Percentiles rank a stretch among this genome's conserved stretches.
These are phyloP conservation scores for Poeciliopsis retropinna DNA, from an alignment of 2,113 vertebrate genomes.

Conservation along the genomic window DNA sequence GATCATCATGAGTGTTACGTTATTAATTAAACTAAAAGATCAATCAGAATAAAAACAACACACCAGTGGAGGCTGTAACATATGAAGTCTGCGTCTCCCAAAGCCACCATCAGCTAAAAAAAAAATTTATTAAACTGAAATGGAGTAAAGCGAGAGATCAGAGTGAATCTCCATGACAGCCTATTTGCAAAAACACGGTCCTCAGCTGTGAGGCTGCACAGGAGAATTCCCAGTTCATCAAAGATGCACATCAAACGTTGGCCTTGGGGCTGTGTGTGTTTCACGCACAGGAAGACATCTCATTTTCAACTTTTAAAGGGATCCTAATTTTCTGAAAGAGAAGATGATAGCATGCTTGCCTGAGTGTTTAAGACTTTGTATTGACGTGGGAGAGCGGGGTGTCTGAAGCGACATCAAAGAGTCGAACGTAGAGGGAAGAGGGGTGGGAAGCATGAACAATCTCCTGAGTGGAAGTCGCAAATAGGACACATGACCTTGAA, in stretches of 20 bases:
- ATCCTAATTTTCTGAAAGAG: constrained; percentile 54
- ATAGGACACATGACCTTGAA: constrained; percentile 46
- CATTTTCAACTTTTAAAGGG: constrained; percentile 61
- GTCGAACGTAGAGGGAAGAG: constrained; percentile 11
- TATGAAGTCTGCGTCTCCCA: constrained; percentile 23
- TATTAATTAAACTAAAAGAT: constrained; percentile 6
- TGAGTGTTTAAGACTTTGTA: constrained; percentile 42
- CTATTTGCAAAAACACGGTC: constrained; percentile 64
- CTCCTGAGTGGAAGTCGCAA: background rate
- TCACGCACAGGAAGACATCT: constrained; percentile 41
- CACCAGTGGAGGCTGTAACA: constrained; percentile 9
- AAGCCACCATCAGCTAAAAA: constrained; percentile 10
- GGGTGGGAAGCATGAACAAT: constrained; percentile 2
- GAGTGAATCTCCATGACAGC: constrained; percentile 51
- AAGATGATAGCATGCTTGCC: constrained; percentile 41
- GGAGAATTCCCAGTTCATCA: constrained; percentile 73
- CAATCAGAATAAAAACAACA: constrained; percentile 26
- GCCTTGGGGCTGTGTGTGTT: constrained; percentile 57
- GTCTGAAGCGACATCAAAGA: constrained; percentile 35
- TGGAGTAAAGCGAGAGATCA: constrained; percentile 43
- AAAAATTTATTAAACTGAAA: constrained; percentile 4
- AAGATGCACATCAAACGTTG: constrained; percentile 70
- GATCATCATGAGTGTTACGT: background rate
- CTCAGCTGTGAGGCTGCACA: constrained; percentile 53
- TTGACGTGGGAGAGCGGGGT: background rate